Percentiles rank a stretch among this genome's conserved stretches.
These are phyloP conservation scores for Clarias laeviceps DNA, from an alignment of 2,797 vertebrate genomes.

Conservation along the genomic window DNA sequence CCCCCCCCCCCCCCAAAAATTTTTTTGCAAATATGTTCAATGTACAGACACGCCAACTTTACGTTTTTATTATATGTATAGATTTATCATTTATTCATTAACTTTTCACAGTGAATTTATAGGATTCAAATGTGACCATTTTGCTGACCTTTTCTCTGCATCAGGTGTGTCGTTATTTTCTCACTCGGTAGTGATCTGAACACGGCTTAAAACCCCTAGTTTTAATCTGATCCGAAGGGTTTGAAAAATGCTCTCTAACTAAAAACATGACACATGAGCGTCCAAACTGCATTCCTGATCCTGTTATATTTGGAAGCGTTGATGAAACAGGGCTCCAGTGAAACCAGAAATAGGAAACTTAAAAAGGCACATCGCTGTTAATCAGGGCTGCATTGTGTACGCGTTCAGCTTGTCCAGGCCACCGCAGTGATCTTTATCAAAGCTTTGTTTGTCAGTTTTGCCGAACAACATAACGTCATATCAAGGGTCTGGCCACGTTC, in stretches of 20 bases:
- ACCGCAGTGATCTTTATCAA: conserved; percentile 36
- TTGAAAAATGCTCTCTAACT: no score
- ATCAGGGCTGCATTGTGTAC: background rate
- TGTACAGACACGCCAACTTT: no score
- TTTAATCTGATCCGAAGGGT: background rate
- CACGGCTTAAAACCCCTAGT: background rate
- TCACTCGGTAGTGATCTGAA: background rate
- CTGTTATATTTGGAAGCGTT: background rate
- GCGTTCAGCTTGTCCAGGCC: background rate
- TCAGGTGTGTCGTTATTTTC: background rate
- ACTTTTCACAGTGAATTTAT: no score
- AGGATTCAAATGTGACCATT: background rate
- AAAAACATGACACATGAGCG: background rate
- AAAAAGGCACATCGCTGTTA: conserved; percentile 29
- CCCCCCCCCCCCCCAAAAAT: no score
- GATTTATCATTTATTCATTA: no score
- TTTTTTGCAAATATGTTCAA: no score
- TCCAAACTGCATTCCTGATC: background rate
- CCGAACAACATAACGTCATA: conserved; percentile 34
- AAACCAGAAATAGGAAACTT: background rate
- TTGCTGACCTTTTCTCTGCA: background rate
- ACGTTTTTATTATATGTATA: no score
- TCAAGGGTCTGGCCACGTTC: conserved; percentile 40
- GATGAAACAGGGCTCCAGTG: background rate
- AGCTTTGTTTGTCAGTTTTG: conserved; percentile 43